Evolutionary conservation across 2,113 vertebrate genomes (phyloP), one percentile per base, ranked within the genome.

Genomic region (Paradisaea rubra): DNA sequence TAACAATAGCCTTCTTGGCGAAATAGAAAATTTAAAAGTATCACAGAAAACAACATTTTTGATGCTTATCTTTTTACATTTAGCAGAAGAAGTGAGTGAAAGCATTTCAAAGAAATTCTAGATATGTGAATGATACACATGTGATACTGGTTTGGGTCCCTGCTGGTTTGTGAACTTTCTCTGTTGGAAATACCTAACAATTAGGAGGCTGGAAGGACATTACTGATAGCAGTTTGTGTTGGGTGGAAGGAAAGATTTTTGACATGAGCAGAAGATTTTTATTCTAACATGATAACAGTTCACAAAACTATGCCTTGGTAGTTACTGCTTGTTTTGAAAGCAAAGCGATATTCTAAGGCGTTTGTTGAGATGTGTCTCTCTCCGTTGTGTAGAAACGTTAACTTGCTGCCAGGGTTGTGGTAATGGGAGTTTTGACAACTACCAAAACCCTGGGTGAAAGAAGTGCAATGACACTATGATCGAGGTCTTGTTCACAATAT

Each of bases 101-200:
- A 81, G 57, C 3, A 1, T 92, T 82, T 63, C 0, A 22, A 20
- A 83, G 66, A 42, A n/a, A 33, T 27, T 86, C 33, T 33, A 15
- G 42, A 10, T 50, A 12, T 0, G 0, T 50, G 52, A 33, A 35
- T 42, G 78, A 30, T 37, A 10, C 6, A 0, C 41, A 6, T 3
- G 15, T 47, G 47, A 35, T n/a, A 15, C 15, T 39, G 42, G 5
- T 69, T 74, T 85, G 31, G 1, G 8, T 41, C 72, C 68, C 39
- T 81, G 45, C 44, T 35, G 15, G 27, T 64, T 71, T 93, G 68
- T 72, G 68, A 71, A 20, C n/a, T 14, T 84, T 64, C 42, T 21
- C 21, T 45, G 0, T 15, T 41, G 72, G 54, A 69, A 76, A 57
- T n/a, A 25, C 5, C 7, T 30, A 56, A 57, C 2, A 1, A 5